Evolutionary conservation across 2,113 vertebrate species (phyloP).

Genomic region (Platanista minor): DNA sequence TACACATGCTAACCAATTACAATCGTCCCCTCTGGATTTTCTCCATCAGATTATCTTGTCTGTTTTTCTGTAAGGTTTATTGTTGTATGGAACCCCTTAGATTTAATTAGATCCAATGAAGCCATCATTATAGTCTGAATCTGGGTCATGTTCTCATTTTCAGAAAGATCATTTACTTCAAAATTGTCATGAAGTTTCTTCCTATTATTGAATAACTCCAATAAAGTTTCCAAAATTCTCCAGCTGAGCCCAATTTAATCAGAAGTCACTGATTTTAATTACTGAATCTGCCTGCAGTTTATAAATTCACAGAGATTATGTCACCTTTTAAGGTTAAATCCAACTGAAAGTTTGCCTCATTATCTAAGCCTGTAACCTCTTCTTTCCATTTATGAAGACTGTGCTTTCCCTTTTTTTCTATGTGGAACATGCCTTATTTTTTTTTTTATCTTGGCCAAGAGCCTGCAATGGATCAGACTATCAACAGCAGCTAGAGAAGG

Average conservation of each 20-base stretch:
- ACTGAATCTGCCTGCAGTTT: conserved; percentile 82
- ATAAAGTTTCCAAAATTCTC: conserved; percentile 86
- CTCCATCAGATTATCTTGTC: neutral
- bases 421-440: conserved; percentile 83
- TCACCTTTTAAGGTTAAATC: conserved; percentile 85
- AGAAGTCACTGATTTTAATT: conserved; percentile 88
- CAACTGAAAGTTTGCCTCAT: conserved; percentile 87
- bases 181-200: conserved; percentile 91
- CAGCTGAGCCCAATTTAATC: conserved; percentile 84
- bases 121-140: conserved; percentile 88
- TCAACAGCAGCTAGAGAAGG: neutral
- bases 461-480: neutral
- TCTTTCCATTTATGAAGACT: conserved; percentile 90
- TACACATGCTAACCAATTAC: neutral
- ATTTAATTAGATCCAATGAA: conserved; percentile 89
- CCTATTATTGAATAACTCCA: conserved; percentile 84
- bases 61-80: conserved; percentile 30
- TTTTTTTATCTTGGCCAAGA: neutral
- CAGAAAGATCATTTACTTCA: conserved; percentile 92
- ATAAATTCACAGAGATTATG: conserved; percentile 90
- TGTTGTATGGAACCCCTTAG: conserved; percentile 85
- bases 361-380: conserved; percentile 86
- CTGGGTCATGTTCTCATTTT: conserved; percentile 92
- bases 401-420: conserved; percentile 87
- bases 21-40: neutral